Evolutionary conservation across 2,113 vertebrate genomes (phyloP).

Genomic region (Monopterus albus): DNA sequence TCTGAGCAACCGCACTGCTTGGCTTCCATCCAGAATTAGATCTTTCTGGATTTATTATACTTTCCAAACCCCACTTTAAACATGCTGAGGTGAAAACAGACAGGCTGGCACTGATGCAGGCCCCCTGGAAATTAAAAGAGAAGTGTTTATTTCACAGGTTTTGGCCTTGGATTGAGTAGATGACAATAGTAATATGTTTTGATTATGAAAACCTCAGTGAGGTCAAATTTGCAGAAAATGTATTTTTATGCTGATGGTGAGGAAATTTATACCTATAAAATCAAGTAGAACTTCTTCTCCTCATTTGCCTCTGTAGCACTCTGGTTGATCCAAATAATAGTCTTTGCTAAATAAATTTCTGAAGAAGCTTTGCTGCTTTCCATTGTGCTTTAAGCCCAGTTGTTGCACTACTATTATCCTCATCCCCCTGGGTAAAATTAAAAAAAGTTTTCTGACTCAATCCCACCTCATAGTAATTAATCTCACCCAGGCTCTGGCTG

Average conservation of each 20-base stretch:
- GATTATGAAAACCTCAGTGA: conserved; percentile 51
- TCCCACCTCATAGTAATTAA: conserved; percentile 61
- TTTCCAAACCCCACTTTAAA: conserved; percentile 44
- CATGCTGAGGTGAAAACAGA: conserved; percentile 66
- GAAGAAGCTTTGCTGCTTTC: conserved; percentile 42
- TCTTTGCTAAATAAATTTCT: conserved; percentile 50
- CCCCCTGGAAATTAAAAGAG: conserved; percentile 50
- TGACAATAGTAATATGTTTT: conserved; percentile 53
- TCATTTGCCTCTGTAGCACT: conserved; percentile 48
- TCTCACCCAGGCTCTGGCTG: conserved; percentile 68
- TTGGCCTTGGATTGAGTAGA: conserved; percentile 30
- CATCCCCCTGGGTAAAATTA: conserved; percentile 31
- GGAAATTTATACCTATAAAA: conserved; percentile 44
- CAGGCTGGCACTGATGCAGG: conserved; percentile 49
- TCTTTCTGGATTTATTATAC: conserved; percentile 50
- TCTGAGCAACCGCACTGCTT: conserved; percentile 64
- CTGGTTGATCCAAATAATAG: conserved; percentile 45
- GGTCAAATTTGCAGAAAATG: conserved; percentile 55
- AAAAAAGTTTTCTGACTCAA: conserved; percentile 54
- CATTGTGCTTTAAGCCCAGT: conserved; percentile 30
- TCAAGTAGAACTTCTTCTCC: conserved; percentile 57
- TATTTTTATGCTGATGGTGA: conserved; percentile 57
- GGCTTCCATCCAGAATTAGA: conserved; percentile 47
- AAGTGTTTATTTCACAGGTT: conserved; percentile 63
- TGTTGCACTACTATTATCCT: conserved; percentile 56